These are phyloP conservation scores for Meteorus colon DNA, from an alignment of 2,888 invertebrate genomes.

Conservation along the genomic window DNA sequence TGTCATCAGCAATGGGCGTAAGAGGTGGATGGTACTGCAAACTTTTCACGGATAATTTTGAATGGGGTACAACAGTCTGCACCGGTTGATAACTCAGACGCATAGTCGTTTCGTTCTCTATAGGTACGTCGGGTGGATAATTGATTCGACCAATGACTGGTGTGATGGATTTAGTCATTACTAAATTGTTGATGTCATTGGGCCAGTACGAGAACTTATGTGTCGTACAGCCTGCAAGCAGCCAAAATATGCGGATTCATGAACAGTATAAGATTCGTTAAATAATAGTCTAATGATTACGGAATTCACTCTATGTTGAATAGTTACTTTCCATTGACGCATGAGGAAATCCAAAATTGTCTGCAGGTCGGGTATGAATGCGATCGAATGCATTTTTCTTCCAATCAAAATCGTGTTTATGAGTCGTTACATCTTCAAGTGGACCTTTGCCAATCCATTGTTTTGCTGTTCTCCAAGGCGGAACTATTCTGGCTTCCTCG, in stretches of 20 bases:
- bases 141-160: slow-evolving; percentile 72
- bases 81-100: slow-evolving; percentile 75
- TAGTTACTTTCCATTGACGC: slow-evolving; percentile 59
- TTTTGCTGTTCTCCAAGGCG: not conserved
- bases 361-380: slow-evolving; percentile 48
- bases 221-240: slow-evolving; percentile 76
- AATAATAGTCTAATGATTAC: not conserved
- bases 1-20: slow-evolving; percentile 75
- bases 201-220: slow-evolving; percentile 78
- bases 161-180: slow-evolving; percentile 73
- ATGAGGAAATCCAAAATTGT: slow-evolving; percentile 55
- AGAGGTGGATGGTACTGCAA: slow-evolving; percentile 70
- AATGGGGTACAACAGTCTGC: slow-evolving; percentile 68
- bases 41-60: slow-evolving; percentile 73
- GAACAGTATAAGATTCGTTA: no score
- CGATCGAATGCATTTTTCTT: slow-evolving; percentile 50
- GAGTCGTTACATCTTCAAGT: slow-evolving; percentile 83
- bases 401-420: slow-evolving; percentile 81
- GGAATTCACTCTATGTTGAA: not conserved
- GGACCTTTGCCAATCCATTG: slow-evolving; percentile 75
- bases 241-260: not conserved
- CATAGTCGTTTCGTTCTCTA: slow-evolving; percentile 76
- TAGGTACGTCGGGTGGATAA: slow-evolving; percentile 74
- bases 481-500: slow-evolving; percentile 52
- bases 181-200: slow-evolving; percentile 74